A percentile compares a stretch with the other conserved stretches of the same genome.
phyloP scores from a whole-genome alignment of 2,797 vertebrate species.

The Myripristis murdjan region DNA sequence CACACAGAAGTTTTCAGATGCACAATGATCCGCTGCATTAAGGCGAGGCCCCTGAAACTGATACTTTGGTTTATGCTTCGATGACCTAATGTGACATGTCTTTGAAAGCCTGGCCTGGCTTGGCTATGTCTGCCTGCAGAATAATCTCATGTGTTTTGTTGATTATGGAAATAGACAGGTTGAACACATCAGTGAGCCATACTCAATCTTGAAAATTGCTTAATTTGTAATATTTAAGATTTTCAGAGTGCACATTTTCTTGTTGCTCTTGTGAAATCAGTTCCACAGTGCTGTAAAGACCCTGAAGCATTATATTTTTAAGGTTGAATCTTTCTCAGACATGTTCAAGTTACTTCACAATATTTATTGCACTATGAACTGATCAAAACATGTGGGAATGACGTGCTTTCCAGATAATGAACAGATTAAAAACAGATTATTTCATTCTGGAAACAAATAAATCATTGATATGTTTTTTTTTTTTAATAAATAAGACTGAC shows the following conservation, averaged over 20 bases:
- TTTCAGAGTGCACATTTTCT: neutral
- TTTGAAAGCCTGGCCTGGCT: conserved; percentile 20
- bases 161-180: neutral
- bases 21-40: conserved; percentile 30
- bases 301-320: too few species aligned
- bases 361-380: conserved; percentile 15
- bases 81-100: conserved; percentile 32
- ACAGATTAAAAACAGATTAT: too few species aligned
- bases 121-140: conserved; percentile 14
- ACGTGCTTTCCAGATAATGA: too few species aligned
- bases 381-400: neutral
- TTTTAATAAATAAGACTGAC: conserved; percentile 5
- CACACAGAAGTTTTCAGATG: conserved; percentile 29
- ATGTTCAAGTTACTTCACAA: neutral
- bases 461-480: neutral
- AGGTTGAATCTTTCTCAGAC: too few species aligned
- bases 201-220: neutral
- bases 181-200: conserved; percentile 1
- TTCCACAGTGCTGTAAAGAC: too few species aligned
- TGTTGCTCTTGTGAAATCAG: neutral
- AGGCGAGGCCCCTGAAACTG: conserved; percentile 45
- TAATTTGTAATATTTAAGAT: neutral
- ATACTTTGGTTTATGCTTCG: conserved; percentile 42
- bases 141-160: conserved; percentile 1
- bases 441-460: neutral